Evolutionary conservation across 1,140 invertebrate species (phyloP), one percentile per base, ranked within the genome.

Genomic region (Pararge aegeria): DNA sequence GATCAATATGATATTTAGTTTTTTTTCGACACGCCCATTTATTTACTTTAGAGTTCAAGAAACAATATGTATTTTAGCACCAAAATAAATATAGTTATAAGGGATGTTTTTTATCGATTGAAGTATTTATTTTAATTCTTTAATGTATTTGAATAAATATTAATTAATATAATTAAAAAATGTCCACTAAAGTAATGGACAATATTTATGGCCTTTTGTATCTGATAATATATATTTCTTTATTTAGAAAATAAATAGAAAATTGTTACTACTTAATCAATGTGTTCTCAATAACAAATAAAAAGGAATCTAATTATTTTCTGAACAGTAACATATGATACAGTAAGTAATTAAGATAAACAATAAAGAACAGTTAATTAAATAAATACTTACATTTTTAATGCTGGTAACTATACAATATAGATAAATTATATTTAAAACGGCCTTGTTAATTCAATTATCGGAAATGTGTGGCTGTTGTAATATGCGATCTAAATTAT

Each of bases 41-140:
- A n/a, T n/a, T n/a, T n/a, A n/a, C n/a, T n/a, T n/a, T n/a, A n/a
- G n/a, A n/a, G n/a, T n/a, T n/a, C n/a, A n/a, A n/a, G n/a, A n/a
- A n/a, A n/a, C n/a, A n/a, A n/a, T n/a, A n/a, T n/a, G n/a, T n/a
- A n/a, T n/a, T n/a, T n/a, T n/a, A 30, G 60, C 49, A 66, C 60
- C 59, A 62, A 64, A 61, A 61, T 56, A 57, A 48, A 53, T 34
- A 54, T 57, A 63, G 54, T 38, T 57, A 20, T 57, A 66, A 54
- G 53, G 46, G 20, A 64, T 24, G 18, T 37, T 54, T 61, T 61
- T 12, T 34, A 30, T 53, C 10, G 18, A 37, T 13, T 53, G 21
- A 19, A 48, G 24, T 55, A 55, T 49, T 40, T 54, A 53, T 64
- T 58, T 50, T 50, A 15, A 20, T 61, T 40, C 38, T 48, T 20